Base-by-base conservation (phyloP, 2,113 vertebrate genomes). In the Scolopax mira region DNA sequence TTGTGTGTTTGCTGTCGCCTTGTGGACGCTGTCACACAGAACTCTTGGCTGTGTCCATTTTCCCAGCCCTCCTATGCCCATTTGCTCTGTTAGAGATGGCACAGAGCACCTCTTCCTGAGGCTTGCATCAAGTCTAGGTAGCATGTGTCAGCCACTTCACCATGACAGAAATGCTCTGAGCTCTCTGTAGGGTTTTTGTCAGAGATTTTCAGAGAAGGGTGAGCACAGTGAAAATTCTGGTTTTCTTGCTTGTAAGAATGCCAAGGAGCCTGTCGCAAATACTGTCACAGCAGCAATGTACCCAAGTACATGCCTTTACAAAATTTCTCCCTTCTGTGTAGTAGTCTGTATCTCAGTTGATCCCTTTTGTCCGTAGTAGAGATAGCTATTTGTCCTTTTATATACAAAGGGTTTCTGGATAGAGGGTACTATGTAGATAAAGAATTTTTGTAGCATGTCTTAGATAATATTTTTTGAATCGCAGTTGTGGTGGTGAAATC, bases 1-100 rank as follows among this genome's bases (percentile, higher is more conserved):
- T 66, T 55, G 60, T 67, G 85, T 44, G 37, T 92, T 88, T 93
- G 86, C 90, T 96, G 72, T 94, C 24, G 61, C 94, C 87, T 95
- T 84, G 89, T 96, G 86, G 83, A 48, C 31, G 0, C 61, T 93
- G 77, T 64, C 70, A 54, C 4, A 1, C 62, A 67, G 41, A 90
- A 6, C 54, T 71, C 61, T 21, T 41, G 42, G 13, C 80, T 77
- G 31, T 46, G 44, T 19, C 61, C 1, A 0, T 54, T 70, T n/a
- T 88, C 39, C 64, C 58, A 83, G 60, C 41, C 27, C 17, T 90
- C 28, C 46, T 73, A 19, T 1, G 0, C 33, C 31, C 70, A 3
- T 67, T 73, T 58, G 24, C 28, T 46, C n/a, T 12, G 17, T 54
- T 55, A 62, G 60, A 86, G 49, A 18, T 66, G 31, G 37, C 35